Evolutionary conservation across 2,888 invertebrate species (phyloP), one percentile per base, ranked within the genome.

Genomic region (Cinara cedri): DNA sequence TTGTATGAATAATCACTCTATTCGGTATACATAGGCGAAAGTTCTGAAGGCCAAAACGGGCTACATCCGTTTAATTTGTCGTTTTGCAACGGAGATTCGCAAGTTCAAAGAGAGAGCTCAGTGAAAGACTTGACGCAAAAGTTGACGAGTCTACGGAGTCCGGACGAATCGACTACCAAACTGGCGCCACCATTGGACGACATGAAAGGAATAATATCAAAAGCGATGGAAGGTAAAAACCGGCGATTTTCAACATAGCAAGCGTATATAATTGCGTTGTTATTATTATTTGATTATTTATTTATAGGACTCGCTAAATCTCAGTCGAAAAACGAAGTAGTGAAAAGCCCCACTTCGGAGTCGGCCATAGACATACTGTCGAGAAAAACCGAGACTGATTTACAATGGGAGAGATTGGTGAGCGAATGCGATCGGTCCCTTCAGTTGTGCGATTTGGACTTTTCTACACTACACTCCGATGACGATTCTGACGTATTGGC

Each of bases 351-450:
- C 81, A 89, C 92, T 0, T 88, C 88, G 83, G 93, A 91, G 85
- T 91, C 88, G 10, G 80, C 81, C 19, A 55, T 60, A 51, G 78
- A 78, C 42, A 42, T 78, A 21, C 4, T 78, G 9, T 70, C 78
- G n/a, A 46, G 51, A 86, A 93, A 96, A 85, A 93, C 95, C 0
- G 97, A 97, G 86, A 95, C 94, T 84, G 97, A 98, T 84, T 86
- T 97, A 2, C 95, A 97, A 84, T 98, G 98, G 98, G 97, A 98
- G 85, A 94, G 95, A 84, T 86, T 98, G 82, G 91, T 93, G 72
- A 90, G 91, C 55, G 91, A 91, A 82, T 88, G 93, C 83, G 89
- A 91, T 81, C 88, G 94, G 82, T 91, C 93, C 82, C 88, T 95
- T 85, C 91, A 93, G 82, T 89, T 96, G 68, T 96, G 97, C 86